phyloP scores from a whole-genome alignment of 2,113 vertebrate species.

The Myotis brandtii region DNA sequence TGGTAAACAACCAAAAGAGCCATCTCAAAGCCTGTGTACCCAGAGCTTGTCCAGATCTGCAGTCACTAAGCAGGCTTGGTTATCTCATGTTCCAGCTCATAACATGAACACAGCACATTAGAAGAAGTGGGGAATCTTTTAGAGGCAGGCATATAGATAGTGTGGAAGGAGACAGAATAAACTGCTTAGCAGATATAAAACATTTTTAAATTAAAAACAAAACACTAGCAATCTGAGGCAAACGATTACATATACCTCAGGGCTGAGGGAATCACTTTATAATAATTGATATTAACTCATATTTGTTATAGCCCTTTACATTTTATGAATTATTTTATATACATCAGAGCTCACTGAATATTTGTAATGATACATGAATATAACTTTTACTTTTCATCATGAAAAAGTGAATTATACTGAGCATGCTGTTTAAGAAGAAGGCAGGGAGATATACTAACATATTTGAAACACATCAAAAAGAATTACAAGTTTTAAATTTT shows the following conservation, averaged over 20 bases:
- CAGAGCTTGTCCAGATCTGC: background rate
- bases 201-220: background rate
- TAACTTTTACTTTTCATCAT: constrained; percentile 53
- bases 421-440: constrained; percentile 59
- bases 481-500: constrained; percentile 72
- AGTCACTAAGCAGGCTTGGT: background rate
- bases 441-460: constrained; percentile 64
- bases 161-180: constrained; percentile 6
- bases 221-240: constrained; percentile 33
- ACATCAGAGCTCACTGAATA: constrained; percentile 44
- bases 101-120: background rate
- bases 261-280: constrained; percentile 16
- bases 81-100: background rate
- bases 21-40: background rate
- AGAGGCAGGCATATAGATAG: background rate
- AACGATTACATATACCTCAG: constrained; percentile 47
- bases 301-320: constrained; percentile 77
- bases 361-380: constrained; percentile 58
- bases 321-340: constrained; percentile 61
- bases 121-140: background rate
- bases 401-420: constrained; percentile 55
- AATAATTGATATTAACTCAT: constrained; percentile 43
- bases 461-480: constrained; percentile 75
- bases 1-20: background rate
- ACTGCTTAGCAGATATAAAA: constrained; percentile 19